Percentiles rank a stretch among this genome's conserved stretches.
phyloP scores from a whole-genome alignment of 2,888 invertebrate genomes.

The Pilophorus perplexus region DNA sequence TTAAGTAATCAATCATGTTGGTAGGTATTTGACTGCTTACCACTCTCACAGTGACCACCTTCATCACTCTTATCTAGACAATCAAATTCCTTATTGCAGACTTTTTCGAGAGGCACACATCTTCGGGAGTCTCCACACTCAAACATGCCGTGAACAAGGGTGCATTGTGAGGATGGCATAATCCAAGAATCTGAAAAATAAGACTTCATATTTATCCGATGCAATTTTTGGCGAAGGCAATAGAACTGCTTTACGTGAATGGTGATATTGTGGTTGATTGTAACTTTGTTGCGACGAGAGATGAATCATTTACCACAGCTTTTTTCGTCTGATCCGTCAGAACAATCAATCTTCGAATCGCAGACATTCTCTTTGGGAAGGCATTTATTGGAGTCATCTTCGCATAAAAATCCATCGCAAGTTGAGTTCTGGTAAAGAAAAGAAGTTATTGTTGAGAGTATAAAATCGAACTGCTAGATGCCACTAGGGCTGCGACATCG shows the following conservation, averaged over 20 bases:
- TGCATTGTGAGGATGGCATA: background rate
- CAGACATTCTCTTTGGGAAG: slow-evolving; percentile 60
- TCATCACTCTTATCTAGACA: slow-evolving; percentile 73
- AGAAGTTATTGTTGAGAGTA: too few relatives aligned
- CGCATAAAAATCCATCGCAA: slow-evolving; percentile 53
- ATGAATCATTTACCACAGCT: slow-evolving; percentile 16
- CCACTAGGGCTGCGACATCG: too few relatives aligned
- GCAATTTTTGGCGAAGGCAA: background rate
- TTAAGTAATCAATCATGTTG: too few relatives aligned
- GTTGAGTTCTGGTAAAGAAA: slow-evolving; percentile 5
- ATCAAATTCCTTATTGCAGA: slow-evolving; percentile 64
- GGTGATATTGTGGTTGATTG: background rate
- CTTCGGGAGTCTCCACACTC: background rate
- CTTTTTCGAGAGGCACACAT: slow-evolving; percentile 50
- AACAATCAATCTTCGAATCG: slow-evolving; percentile 65
- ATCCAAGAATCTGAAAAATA: slow-evolving; percentile 30
- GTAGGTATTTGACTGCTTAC: too few relatives aligned
- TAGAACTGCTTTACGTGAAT: background rate
- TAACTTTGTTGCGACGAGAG: background rate
- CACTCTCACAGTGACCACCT: slow-evolving; percentile 61
- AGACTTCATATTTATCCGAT: too few relatives aligned
- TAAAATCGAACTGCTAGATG: too few relatives aligned
- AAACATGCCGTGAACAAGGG: background rate
- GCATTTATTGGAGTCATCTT: slow-evolving; percentile 55
- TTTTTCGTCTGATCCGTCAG: slow-evolving; percentile 71